A percentile compares a stretch with the other conserved stretches of the same genome.
Evolutionary conservation across 2,888 invertebrate genomes (phyloP).

Genomic region (Stratiomys singularior): DNA sequence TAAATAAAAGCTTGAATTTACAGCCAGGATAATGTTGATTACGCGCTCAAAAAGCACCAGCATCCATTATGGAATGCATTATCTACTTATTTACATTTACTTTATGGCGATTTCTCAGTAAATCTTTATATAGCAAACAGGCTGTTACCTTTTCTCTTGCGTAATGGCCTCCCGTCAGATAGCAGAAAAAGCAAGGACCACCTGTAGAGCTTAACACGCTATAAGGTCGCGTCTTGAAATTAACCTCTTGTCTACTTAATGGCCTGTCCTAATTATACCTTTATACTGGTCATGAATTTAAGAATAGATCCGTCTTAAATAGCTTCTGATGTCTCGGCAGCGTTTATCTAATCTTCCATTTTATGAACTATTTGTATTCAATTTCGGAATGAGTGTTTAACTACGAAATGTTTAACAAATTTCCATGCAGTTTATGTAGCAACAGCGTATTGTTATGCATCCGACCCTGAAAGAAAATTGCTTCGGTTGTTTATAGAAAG

Average conservation of each 20-base stretch:
- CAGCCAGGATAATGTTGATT: no score
- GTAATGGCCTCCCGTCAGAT: background rate
- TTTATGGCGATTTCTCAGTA: no score
- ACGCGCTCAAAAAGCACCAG: no score
- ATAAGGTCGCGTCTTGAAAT: background rate
- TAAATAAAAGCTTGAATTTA: background rate
- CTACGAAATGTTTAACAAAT: background rate
- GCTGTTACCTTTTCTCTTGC: no score
- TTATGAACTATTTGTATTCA: slow-evolving; percentile 3
- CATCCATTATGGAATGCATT: no score
- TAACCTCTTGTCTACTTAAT: background rate
- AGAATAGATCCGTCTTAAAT: slow-evolving; percentile 27
- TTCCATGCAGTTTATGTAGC: background rate
- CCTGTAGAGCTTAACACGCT: background rate
- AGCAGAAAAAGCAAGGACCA: background rate
- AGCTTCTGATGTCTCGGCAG: slow-evolving; percentile 2
- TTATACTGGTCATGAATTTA: background rate
- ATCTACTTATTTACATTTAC: no score
- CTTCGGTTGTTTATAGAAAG: background rate
- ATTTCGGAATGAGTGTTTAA: background rate
- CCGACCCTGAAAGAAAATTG: background rate
- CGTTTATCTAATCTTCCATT: no score
- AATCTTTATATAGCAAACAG: no score
- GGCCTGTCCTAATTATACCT: slow-evolving; percentile 7
- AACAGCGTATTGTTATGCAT: background rate